Evolutionary conservation across 2,888 invertebrate species (phyloP).

Genomic region (Timandra comae): DNA sequence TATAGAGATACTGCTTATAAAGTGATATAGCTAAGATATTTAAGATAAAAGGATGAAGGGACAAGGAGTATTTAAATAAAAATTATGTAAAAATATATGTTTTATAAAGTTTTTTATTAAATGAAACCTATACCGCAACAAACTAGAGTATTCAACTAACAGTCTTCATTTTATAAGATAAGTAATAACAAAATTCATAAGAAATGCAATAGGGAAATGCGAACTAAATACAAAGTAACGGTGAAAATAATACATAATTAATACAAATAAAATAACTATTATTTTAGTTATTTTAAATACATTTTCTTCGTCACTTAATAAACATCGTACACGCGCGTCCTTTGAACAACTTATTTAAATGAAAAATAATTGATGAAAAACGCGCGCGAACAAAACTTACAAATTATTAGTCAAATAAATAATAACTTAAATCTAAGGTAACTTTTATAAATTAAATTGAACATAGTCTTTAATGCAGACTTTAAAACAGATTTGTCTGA

Average conservation of each 20-base stretch:
- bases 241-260: too few relatives aligned
- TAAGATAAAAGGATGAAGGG: slow-evolving; percentile 4
- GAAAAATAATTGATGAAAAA: too few relatives aligned
- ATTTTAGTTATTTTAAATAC: too few relatives aligned
- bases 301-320: too few relatives aligned
- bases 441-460: slow-evolving; percentile 69
- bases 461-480: slow-evolving; percentile 44
- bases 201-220: slow-evolving; percentile 67
- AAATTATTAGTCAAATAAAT: slow-evolving; percentile 68
- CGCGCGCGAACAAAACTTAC: too few relatives aligned
- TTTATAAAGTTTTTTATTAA: slow-evolving; percentile 53
- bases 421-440: slow-evolving; percentile 67
- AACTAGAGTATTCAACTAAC: slow-evolving; percentile 71
- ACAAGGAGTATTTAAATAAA: slow-evolving; percentile 25
- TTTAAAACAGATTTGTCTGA: slow-evolving; percentile 16
- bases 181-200: slow-evolving; percentile 59
- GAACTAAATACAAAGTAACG: slow-evolving; percentile 21
- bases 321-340: too few relatives aligned
- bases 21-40: not conserved
- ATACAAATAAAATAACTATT: slow-evolving; percentile 21
- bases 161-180: slow-evolving; percentile 74
- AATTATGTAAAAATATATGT: slow-evolving; percentile 30
- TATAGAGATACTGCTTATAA: not conserved
- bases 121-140: slow-evolving; percentile 50
- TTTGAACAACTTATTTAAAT: too few relatives aligned